phyloP scores from a whole-genome alignment of 2,113 vertebrate species.

The Rhizomys pruinosus region DNA sequence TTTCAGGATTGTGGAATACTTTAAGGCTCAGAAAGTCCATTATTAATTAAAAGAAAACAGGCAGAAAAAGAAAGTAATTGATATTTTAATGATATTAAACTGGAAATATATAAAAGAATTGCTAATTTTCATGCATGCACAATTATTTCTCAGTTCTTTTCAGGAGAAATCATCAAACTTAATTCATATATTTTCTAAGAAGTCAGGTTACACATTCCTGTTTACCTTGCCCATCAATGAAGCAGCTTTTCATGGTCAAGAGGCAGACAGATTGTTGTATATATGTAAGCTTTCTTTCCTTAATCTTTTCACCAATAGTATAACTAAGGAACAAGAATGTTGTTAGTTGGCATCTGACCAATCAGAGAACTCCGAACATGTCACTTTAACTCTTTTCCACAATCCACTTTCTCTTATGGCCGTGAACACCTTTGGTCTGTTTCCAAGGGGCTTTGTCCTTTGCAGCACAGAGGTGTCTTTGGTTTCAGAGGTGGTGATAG shows the following conservation, averaged over 20 bases:
- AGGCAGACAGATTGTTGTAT: not conserved
- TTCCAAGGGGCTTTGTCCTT: not conserved
- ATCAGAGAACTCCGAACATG: not conserved
- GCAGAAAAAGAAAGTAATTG: slow-evolving; percentile 8
- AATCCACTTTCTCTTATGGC: not conserved
- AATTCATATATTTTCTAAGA: not conserved
- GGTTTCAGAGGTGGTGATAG: not conserved
- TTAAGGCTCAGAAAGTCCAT: not conserved
- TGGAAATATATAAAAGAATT: not conserved
- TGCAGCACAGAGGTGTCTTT: not conserved
- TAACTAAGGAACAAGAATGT: not conserved
- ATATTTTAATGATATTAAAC: not conserved
- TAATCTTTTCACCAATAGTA: not conserved
- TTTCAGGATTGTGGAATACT: not conserved
- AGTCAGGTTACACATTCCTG: not conserved
- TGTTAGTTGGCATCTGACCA: not conserved
- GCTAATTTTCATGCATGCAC: not conserved
- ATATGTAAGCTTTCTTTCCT: not conserved
- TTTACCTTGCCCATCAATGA: not conserved
- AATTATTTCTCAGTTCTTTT: not conserved
- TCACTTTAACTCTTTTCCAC: not conserved
- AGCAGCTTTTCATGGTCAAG: not conserved
- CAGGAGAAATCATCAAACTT: not conserved
- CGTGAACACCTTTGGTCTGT: not conserved
- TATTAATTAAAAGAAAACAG: not conserved